phyloP scores from a whole-genome alignment of 1,140 invertebrate species.

The Trichonephila clavipes region DNA sequence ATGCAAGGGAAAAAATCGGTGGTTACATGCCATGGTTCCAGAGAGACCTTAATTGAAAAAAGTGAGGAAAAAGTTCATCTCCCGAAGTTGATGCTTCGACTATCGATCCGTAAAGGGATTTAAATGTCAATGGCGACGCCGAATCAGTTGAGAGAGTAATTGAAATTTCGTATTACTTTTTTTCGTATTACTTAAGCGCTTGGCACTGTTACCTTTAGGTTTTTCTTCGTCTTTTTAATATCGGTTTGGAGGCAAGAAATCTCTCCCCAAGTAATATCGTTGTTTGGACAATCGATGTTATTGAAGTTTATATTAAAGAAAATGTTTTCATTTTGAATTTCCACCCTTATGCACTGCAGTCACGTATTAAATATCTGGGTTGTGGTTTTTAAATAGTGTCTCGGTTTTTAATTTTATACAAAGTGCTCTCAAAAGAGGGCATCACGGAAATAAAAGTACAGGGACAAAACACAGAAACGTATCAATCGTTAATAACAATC shows the following conservation, averaged over 20 bases:
- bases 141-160: slow-evolving; percentile 17
- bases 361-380: background rate
- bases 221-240: background rate
- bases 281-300: slow-evolving; percentile 9
- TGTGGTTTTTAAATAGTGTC: background rate
- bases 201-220: background rate
- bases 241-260: background rate
- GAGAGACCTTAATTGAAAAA: slow-evolving; percentile 19
- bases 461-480: background rate
- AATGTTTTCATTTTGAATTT: background rate
- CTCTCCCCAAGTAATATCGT: background rate
- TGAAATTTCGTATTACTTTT: slow-evolving; percentile 13
- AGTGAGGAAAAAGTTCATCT: slow-evolving; percentile 7
- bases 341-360: background rate
- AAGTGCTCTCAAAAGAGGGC: background rate
- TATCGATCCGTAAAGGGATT: background rate
- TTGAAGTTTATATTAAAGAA: slow-evolving; percentile 15
- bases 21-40: background rate
- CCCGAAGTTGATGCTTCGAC: background rate
- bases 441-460: background rate
- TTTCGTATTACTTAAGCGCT: background rate
- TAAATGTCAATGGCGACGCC: slow-evolving; percentile 25
- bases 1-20: too few relatives aligned
- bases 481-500: background rate
- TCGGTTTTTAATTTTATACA: background rate